Evolutionary conservation across 2,888 invertebrate genomes (phyloP), one percentile per base, ranked within the genome.

Genomic region (Papilio gigon): DNA sequence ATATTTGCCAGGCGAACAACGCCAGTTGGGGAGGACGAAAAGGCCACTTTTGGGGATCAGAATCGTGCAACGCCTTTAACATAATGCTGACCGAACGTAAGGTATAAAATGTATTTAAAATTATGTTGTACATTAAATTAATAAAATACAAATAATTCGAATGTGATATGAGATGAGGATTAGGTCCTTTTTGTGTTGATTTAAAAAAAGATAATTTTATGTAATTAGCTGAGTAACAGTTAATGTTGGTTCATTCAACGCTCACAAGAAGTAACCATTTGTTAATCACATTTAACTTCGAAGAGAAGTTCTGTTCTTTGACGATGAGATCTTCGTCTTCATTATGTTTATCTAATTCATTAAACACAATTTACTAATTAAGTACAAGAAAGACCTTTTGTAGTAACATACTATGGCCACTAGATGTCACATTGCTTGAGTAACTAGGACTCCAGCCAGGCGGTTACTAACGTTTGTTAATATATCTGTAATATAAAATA

Each of bases 221-320:
- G 53, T 53, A 30, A 56, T 56, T 56, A 27, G 4, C 14, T 56
- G 30, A 56, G 27, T n/a, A n/a, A 30, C 30, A 56, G 30, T 17
- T 9, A 56, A 56, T 56, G 53, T 56, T 56, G 30, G 53, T 56
- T 56, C 53, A 17, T 56, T 17, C 17, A 30, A 30, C n/a, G 53
- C 20, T 14, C 17, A 9, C 30, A 30, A n/a, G 30, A 17, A 30
- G 30, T 30, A 30, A 17, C 53, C 30, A 56, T 56, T 30, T 17
- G 25, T 22, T 50, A 50, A 50, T 50, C 25, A 56, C 53, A 30
- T 56, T 56, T 30, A 17, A 30, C 53, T 56, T 56, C 11, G 30
- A 17, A 2, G 2, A 17, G 53, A 30, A 56, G 17, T 56, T 30
- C 30, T 9, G 8, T 4, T 56, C 53, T 56, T 56, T 56, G 53